Base-by-base conservation (phyloP, 2,797 vertebrate species). In the Chromobotia macracanthus region DNA sequence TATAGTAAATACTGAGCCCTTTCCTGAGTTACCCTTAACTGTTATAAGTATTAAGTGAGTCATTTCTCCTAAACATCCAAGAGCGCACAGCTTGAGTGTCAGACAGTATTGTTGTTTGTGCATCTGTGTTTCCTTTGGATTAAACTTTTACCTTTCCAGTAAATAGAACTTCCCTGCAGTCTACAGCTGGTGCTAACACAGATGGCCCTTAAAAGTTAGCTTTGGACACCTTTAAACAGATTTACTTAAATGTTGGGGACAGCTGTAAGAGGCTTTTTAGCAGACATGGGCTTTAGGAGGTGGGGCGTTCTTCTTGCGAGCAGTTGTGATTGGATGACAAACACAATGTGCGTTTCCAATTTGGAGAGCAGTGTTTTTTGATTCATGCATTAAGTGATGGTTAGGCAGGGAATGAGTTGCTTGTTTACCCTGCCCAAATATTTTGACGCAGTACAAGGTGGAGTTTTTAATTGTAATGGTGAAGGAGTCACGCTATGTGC, bases 101-200 rank as follows among this genome's bases (percentile, higher is more conserved):
- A 81, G 72, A 53, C 58, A 38, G 31, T 85, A 55, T 81, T 85
- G 80, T 71, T 80, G 82, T 86, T 84, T 84, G 61, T 53, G 71
- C 80, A 84, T 82, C 82, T 82, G 82, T 80, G 82, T 86, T 86
- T 77, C 66, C 74, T 84, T 86, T 86, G 82, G 84, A 75, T 41
- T n/a, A 72, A 83, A 77, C 53, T 16, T 53, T 46, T 77, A 82
- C 76, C 77, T 84, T 84, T 84, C 53, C 77, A 53, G 58, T 64
- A 67, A 75, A 75, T 79, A 82, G 71, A 63, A 70, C 51, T 69
- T 70, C 72, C 82, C 82, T 80, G 80, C 69, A 31, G 82, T 76
- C 71, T 79, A 82, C 85, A 82, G 83, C 83, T 84, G 82, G 82
- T 71, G 48, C 44, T 72, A 79, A 82, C 68, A 76, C 75, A 81